Evolutionary conservation across 2,797 vertebrate genomes (phyloP).

Genomic region (Staurois parvus): DNA sequence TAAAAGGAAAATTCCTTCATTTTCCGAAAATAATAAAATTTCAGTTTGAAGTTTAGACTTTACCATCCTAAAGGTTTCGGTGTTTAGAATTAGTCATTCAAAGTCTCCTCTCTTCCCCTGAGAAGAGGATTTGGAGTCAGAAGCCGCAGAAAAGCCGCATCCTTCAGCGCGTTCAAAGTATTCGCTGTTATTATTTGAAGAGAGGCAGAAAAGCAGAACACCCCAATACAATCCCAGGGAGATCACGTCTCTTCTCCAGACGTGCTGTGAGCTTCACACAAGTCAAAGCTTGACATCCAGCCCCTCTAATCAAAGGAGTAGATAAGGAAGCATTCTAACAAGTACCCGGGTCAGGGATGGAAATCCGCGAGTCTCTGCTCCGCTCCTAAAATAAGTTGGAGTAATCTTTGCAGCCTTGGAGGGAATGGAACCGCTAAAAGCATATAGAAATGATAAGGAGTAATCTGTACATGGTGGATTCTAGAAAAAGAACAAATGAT

Average conservation of each 20-base stretch:
- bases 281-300: slow-evolving; percentile 52
- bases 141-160: slow-evolving; percentile 22
- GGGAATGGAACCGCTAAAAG: slow-evolving; percentile 39
- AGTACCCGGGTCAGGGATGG: slow-evolving; percentile 48
- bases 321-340: slow-evolving; percentile 53
- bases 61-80: neutral
- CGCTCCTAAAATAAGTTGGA: slow-evolving; percentile 55
- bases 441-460: slow-evolving; percentile 46
- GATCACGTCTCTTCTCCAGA: slow-evolving; percentile 52
- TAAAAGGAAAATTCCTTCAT: slow-evolving; percentile 12
- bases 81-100: neutral
- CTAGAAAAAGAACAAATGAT: neutral
- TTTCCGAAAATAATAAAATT: slow-evolving; percentile 12
- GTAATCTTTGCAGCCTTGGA: slow-evolving; percentile 50
- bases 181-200: slow-evolving; percentile 41
- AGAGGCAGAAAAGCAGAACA: slow-evolving; percentile 21
- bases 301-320: slow-evolving; percentile 24
- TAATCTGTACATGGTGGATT: neutral
- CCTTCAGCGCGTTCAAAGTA: neutral
- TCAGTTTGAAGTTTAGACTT: neutral
- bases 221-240: slow-evolving; percentile 22
- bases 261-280: slow-evolving; percentile 49
- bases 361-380: slow-evolving; percentile 42
- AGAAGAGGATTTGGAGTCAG: neutral
- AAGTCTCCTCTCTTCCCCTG: neutral